Base-by-base conservation (phyloP, 2,888 invertebrate genomes). In the Chouioia cunea region DNA sequence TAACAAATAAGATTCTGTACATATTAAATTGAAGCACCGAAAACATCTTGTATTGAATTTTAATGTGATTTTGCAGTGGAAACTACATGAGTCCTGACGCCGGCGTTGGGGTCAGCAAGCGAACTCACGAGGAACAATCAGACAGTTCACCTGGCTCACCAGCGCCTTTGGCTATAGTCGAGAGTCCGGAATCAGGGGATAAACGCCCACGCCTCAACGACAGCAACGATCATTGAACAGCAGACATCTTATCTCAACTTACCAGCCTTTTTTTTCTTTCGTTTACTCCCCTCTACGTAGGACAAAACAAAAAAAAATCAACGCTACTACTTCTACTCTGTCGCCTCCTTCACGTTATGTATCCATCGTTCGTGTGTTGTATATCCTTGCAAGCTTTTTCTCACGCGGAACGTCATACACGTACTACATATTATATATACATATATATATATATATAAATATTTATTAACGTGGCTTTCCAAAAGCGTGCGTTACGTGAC, bases 131-230 rank as follows among this genome's bases (percentile, higher is more conserved):
- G 18, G 85, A 85, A 12, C 36, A 36, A 68, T 81, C 83, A 36
- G 85, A 85, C 60, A 85, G 85, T 78, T 85, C 84, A 71, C 84
- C 85, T 47, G 85, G 85, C 27, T 85, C 85, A 63, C 85, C 85
- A 54, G 83, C 85, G 48, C 83, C 85, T 47, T 79, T 85, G 57
- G 85, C 85, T 48, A 85, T 85, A 73, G 85, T 85, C 48, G 85
- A 85, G 75, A 85, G 85, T 77, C 85, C 85, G 4, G 85, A 85
- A 73, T 83, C 85, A 52, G 73, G 79, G 16, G 85, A 85, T 20
- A 85, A 85, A 76, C 85, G 85, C 77, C 83, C 82, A 75, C 85
- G 85, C 74, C 77, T 84, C 23, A 83, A 85, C 70, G 85, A 85
- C 64, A 78, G 80, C 71, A 85, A 85, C 73, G 85, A 85, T 77